Evolutionary conservation across 2,888 invertebrate species (phyloP), one percentile per base, ranked within the genome.

Genomic region (Apodemia zela): DNA sequence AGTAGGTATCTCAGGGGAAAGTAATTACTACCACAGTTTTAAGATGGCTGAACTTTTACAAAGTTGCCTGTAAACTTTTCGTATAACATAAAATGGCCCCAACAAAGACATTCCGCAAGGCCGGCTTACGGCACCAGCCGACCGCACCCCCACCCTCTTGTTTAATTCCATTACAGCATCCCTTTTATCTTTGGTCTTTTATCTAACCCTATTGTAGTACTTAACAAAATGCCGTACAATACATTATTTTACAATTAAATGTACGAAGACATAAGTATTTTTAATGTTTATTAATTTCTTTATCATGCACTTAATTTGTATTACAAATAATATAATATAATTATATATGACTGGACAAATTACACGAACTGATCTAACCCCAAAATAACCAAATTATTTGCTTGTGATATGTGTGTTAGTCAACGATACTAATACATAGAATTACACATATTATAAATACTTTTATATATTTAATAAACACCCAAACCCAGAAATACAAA

Each of bases 111-210:
- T 85, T 84, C 86, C 84, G 75, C 80, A 82, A 85, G 86, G 86
- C 85, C 87, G 84, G 84, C 84, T 86, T 84, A 85, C 82, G 75
- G 77, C 73, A 69, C 71, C 72, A 67, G 64, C 79, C 72, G 69
- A 67, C 69, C 69, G 75, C 29, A 21, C 75, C 73, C 70, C 73
- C 69, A 60, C 69, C 59, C 75, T 81, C 80, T 84, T 88, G 87
- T 89, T 89, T 91, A 89, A 91, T 90, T 89, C 89, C 89, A 90
- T 89, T 90, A 90, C 86, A 88, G 82, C 87, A 87, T 87, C 87
- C 89, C 87, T 89, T 89, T 87, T 89, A 87, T 89, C 87, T 88
- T 85, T 81, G 82, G 84, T 83, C 85, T 87, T 88, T 87, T 89
- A 89, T 89, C 87, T 87, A 42, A 42, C 42, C 42, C 87, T 88